These are phyloP conservation scores for Eleutherodactylus coqui DNA, from an alignment of 2,797 vertebrate genomes.

Conservation along the genomic window DNA sequence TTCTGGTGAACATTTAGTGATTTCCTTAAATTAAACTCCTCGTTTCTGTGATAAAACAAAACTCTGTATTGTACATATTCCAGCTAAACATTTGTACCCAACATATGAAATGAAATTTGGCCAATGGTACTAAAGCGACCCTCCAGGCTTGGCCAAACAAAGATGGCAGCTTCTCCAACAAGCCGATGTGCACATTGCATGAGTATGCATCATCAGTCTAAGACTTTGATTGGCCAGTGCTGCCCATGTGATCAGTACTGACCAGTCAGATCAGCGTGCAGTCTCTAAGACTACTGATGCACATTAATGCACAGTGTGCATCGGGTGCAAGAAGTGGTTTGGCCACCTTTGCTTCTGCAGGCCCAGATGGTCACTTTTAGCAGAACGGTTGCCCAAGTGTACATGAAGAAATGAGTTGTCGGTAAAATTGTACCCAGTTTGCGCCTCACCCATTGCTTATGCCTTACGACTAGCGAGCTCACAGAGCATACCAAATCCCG, in stretches of 20 bases:
- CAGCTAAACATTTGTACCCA: background rate
- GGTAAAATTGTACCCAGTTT: background rate
- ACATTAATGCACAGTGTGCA: too few relatives aligned
- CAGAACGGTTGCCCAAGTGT: background rate
- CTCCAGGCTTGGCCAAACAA: too few relatives aligned
- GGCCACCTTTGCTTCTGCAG: too few relatives aligned
- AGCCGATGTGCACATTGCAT: too few relatives aligned
- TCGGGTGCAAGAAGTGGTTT: too few relatives aligned
- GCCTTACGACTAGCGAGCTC: background rate
- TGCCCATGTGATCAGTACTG: too few relatives aligned
- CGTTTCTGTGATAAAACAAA: background rate
- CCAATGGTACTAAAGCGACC: background rate
- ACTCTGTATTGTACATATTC: background rate
- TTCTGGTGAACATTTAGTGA: background rate
- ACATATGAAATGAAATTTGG: background rate
- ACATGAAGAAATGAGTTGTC: background rate
- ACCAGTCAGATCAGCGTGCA: too few relatives aligned
- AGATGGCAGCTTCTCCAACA: too few relatives aligned
- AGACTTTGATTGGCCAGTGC: too few relatives aligned
- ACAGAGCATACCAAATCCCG: slow-evolving; percentile 32
- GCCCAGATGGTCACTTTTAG: too few relatives aligned
- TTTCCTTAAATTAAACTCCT: background rate
- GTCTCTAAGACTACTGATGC: too few relatives aligned
- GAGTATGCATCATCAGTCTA: too few relatives aligned
- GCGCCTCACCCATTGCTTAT: background rate